Evolutionary conservation across 2,113 vertebrate genomes (phyloP).

Genomic region (Nycticorax nycticorax): DNA sequence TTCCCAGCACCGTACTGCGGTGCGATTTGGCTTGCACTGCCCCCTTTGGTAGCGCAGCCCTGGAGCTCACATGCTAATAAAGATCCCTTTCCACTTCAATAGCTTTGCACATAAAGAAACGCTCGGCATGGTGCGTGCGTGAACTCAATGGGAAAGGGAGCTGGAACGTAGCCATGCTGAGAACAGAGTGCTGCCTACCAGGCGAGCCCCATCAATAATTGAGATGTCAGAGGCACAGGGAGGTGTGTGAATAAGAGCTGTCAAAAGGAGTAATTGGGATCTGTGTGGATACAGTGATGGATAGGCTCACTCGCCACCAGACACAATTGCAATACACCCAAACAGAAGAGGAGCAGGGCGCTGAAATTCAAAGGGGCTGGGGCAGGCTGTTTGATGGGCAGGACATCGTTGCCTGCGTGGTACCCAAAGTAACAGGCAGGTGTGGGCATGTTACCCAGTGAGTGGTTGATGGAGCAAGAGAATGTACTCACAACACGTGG

Average conservation of each 20-base stretch:
- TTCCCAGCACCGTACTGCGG: accelerated
- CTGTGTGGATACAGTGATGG: slow-evolving; percentile 12
- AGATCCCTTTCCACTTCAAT: slow-evolving; percentile 41
- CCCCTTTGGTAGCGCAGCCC: not conserved
- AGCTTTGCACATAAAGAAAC: slow-evolving; percentile 26
- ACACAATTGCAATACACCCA: not conserved
- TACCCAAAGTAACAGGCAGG: not conserved
- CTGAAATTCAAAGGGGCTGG: not conserved
- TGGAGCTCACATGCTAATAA: slow-evolving; percentile 3
- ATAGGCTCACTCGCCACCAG: not conserved
- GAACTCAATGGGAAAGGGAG: slow-evolving; percentile 33
- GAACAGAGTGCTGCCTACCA: slow-evolving; percentile 37
- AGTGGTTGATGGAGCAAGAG: not conserved
- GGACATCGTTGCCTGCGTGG: accelerated
- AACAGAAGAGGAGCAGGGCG: not conserved
- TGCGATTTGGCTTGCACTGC: not conserved
- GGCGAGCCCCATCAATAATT: slow-evolving; percentile 55
- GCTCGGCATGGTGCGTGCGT: not conserved
- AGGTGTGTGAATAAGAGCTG: slow-evolving; percentile 38
- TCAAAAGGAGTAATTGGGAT: slow-evolving; percentile 49
- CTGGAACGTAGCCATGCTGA: slow-evolving; percentile 38
- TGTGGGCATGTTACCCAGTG: not conserved
- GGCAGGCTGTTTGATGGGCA: not conserved
- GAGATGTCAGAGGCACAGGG: slow-evolving; percentile 1
- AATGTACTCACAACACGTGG: not conserved